Evolutionary conservation across 2,797 vertebrate genomes (phyloP), one percentile per base, ranked within the genome.

Genomic region (Melanotaenia maccullochi): DNA sequence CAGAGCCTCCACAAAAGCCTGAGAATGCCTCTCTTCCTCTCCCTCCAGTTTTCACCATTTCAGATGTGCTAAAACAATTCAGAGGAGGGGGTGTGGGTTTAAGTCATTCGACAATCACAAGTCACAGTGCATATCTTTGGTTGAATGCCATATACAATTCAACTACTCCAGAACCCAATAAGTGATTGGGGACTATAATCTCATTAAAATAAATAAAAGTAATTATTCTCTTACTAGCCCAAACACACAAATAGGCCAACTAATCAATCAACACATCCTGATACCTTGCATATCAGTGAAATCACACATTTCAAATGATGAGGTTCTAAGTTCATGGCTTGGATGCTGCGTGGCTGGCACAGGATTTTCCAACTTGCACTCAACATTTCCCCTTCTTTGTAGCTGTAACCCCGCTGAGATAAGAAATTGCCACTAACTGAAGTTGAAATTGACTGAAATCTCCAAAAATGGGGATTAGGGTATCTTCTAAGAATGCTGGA

Each of bases 351-450:
- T 2, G 11, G 42, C 25, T 51, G 76, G 70, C 49, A 8, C 32
- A 55, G 67, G 72, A 77, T 84, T 77, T 52, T 52, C n/a, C 4
- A 52, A 25, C 22, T 47, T n/a, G 42, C 42, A 44, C 42, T 47
- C 20, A 44, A 44, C 47, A 52, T 22, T 22, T 22, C n/a, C 22
- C 40, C 12, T 32, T 32, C 71, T 82, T 24, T 68, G 68, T 51
- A 74, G 51, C 42, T 78, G 44, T 71, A 54, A 20, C 83, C 76
- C 73, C 6, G 35, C 71, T 13, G 60, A 75, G 75, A 67, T 75
- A 22, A 59, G 55, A 76, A 57, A 82, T 75, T 25, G 25, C 61
- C 73, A 60, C 67, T 63, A 65, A 78, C 32, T 28, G 40, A 65
- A 30, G 32, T 66, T 71, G 72, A 73, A 81, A 68, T 69, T 68